Evolutionary conservation across 2,797 vertebrate species (phyloP), one percentile per base, ranked within the genome.

Genomic region (Danio choprae): DNA sequence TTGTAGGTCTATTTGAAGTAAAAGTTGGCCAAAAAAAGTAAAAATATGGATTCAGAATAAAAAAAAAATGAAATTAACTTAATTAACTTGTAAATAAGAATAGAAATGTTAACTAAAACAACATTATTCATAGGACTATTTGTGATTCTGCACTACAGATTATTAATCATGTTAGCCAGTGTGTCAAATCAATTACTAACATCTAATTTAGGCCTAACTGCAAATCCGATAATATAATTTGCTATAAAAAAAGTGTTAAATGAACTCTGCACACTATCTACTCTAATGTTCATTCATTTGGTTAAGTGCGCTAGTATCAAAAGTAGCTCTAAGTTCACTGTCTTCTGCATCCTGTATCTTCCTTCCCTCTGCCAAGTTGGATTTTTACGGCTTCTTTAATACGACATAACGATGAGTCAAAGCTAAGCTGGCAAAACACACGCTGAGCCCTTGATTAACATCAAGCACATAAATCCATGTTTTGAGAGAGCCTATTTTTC

Each of bases 371-470:
- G 77, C 77, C 77, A 79, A 64, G 77, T 55, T 43, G 64, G 1
- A 79, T 55, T 80, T 80, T 73, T 65, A 55, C 22, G n/a, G 60
- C 59, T 56, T 16, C 41, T 73, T 58, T 80, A 73, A 80, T 80
- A 58, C 59, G 43, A 70, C 51, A 50, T 59, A 71, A 71, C 38
- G 69, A 80, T 80, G 78, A 72, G 41, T 80, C 69, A 73, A 80
- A 80, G 41, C 67, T 56, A 70, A 69, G 50, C 70, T 82, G 81
- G 74, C 55, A 68, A 78, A 84, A 72, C 75, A 86, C 80, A 77
- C 20, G 68, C 56, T 77, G 80, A 69, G 75, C 56, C 80, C 85
- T 84, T 84, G 79, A 86, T 86, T 86, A 84, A 80, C 75, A 79
- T 80, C 55, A 74, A 86, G 83, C 74, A 77, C 68, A 79, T 79